Base-by-base conservation (phyloP, 2,888 invertebrate genomes). In the Lumbricus terrestris region DNA sequence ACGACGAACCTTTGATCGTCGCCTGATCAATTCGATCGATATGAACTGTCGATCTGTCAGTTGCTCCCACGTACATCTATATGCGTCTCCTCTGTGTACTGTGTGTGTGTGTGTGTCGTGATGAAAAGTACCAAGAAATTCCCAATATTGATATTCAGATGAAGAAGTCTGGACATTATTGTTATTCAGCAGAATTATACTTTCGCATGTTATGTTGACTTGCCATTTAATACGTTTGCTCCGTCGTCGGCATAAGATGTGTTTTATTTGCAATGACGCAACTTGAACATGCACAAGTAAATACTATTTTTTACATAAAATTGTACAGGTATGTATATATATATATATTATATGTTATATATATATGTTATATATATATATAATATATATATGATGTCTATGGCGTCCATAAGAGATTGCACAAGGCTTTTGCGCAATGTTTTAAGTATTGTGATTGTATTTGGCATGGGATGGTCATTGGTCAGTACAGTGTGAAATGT, bases 1-100 rank as follows among this genome's bases (percentile, higher is more conserved):
- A 98, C 95, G 98, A 98, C 95, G 98, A 98, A 95, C 98, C 98
- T 90, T 96, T 98, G 93, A 98, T 98, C 93, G 97, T 98, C 95
- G 97, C 98, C 93, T 98, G 88, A 90, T 69, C 85, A 47, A 16
- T 69, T 29, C 0, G 29, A 69, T n/a, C 69, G 29, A n/a, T n/a
- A n/a, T n/a, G n/a, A n/a, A n/a, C n/a, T 16, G 11, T 69, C 69
- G 29, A n/a, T 29, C n/a, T 69, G 69, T n/a, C 69, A n/a, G 4
- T 69, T 69, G 13, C n/a, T n/a, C 69, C 69, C 69, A n/a, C 69
- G 29, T 69, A 69, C 69, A 69, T 69, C 69, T 69, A 69, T n/a
- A n/a, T n/a, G n/a, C n/a, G n/a, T n/a, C n/a, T n/a, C n/a, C n/a
- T n/a, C n/a, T n/a, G n/a, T n/a, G n/a, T n/a, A n/a, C n/a, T n/a